Evolutionary conservation across 2,888 invertebrate genomes (phyloP), one percentile per base, ranked within the genome.

Genomic region (Ecliptopera silaceata): DNA sequence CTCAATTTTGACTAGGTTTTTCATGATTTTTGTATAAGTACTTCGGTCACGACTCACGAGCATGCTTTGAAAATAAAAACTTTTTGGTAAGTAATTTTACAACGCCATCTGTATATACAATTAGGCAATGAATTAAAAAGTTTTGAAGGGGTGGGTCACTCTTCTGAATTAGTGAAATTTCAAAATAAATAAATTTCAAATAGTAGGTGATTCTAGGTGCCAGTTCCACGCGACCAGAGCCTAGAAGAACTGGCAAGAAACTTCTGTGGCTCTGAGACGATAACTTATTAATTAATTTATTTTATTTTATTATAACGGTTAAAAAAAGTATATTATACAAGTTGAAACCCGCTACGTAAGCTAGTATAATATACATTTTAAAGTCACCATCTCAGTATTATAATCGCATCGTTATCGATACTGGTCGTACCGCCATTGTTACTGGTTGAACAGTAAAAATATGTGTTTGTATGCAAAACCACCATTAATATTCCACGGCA

Each of bases 401-500:
- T 46, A 38, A 54, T 22, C 26, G 31, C 47, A 41, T 54, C 55
- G 38, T 54, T 54, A 54, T 50, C 31, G 43, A 29, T n/a, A 34
- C 50, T 32, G 53, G n/a, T n/a, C n/a, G n/a, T n/a, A n/a, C 46
- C 36, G 43, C 47, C 59, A 59, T 59, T 59, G 59, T 59, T 54
- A 53, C 52, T 53, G 48, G 49, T 12, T 46, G 50, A 46, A 50
- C 54, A 54, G 75, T 72, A 79, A 80, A 80, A 82, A 81, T 80
- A 75, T 81, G 79, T 79, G 81, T 88, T 87, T 88, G 86, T 88
- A 88, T 89, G 88, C 86, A 84, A 89, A 88, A 82, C 51, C 54
- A 59, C 59, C 65, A 81, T 88, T 84, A 77, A 73, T 82, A 88
- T 87, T 83, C 87, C 69, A 68, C 65, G 61, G 65, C 57, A 60